Percentiles rank a stretch among this genome's conserved stretches.
Conservation (phyloP, 2,888 invertebrate species). For the Geophilus truncorum region DNA sequence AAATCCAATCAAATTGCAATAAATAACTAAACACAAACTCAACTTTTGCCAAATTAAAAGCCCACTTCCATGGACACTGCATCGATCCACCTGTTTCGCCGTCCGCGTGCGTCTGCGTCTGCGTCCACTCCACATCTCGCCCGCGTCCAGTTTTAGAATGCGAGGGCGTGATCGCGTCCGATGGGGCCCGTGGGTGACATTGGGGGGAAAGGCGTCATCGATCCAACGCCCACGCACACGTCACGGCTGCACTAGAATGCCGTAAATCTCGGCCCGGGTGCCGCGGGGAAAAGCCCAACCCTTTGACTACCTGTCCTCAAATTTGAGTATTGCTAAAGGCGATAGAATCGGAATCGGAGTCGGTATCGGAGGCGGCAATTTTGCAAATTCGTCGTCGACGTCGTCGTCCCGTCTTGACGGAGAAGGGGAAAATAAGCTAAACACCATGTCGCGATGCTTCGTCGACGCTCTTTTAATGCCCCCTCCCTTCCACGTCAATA, state of each 20-base stretch:
- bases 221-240: background rate
- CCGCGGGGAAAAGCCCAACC: background rate
- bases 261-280: constrained; percentile 1
- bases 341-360: no score
- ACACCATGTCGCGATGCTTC: background rate
- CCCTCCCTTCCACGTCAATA: background rate
- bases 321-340: background rate
- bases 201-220: constrained; percentile 6
- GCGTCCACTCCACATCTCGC: background rate
- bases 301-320: background rate
- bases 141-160: constrained; percentile 9
- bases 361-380: no score
- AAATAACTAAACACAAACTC: background rate
- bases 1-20: background rate
- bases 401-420: background rate
- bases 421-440: background rate
- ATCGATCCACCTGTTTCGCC: background rate
- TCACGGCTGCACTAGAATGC: background rate
- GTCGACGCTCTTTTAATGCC: background rate
- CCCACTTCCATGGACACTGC: background rate
- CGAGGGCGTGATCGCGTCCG: background rate
- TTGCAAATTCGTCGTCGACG: background rate
- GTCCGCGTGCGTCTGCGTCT: no score
- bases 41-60: background rate
- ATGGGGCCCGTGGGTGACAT: constrained; percentile 16